A percentile compares a stretch with the other conserved stretches of the same genome.
Evolutionary conservation across 2,888 invertebrate species (phyloP).

Genomic region (Parasteatoda lunata): DNA sequence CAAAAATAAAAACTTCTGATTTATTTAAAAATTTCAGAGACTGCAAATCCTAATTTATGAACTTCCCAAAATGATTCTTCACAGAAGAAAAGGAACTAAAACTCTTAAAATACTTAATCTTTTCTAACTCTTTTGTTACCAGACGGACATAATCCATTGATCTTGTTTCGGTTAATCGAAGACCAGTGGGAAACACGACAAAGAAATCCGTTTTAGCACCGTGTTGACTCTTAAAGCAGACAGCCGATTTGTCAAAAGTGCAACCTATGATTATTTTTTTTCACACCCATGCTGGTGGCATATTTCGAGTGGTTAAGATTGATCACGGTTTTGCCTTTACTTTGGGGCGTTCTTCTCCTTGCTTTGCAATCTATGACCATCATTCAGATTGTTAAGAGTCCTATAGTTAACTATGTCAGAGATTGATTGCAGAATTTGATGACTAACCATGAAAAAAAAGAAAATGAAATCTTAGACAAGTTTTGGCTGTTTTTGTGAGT

Average conservation of each 20-base stretch:
- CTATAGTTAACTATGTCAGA: slow-evolving; percentile 54
- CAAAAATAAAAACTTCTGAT: no score
- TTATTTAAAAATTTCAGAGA: neutral
- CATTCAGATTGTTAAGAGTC: slow-evolving; percentile 33
- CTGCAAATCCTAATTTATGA: neutral
- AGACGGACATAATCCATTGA: slow-evolving; percentile 34
- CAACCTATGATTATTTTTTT: slow-evolving; percentile 64
- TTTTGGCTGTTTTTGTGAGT: neutral
- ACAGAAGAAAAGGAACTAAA: neutral
- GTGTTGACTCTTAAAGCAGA: slow-evolving; percentile 46
- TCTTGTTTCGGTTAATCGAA: slow-evolving; percentile 10
- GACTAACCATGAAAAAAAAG: slow-evolving; percentile 22
- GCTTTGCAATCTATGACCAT: slow-evolving; percentile 29
- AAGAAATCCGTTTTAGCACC: slow-evolving; percentile 35
- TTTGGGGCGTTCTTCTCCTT: neutral
- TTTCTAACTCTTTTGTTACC: slow-evolving; percentile 6
- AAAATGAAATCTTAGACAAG: neutral
- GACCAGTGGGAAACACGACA: slow-evolving; percentile 28
- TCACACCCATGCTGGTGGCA: slow-evolving; percentile 37
- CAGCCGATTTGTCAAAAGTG: slow-evolving; percentile 54
- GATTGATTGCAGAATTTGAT: slow-evolving; percentile 37
- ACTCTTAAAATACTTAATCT: slow-evolving; percentile 10
- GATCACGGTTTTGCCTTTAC: slow-evolving; percentile 30
- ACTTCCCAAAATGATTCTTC: neutral
- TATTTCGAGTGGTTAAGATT: slow-evolving; percentile 54